These are phyloP conservation scores for Beaufortia kweichowensis DNA, from an alignment of 2,113 vertebrate species.

Conservation along the genomic window DNA sequence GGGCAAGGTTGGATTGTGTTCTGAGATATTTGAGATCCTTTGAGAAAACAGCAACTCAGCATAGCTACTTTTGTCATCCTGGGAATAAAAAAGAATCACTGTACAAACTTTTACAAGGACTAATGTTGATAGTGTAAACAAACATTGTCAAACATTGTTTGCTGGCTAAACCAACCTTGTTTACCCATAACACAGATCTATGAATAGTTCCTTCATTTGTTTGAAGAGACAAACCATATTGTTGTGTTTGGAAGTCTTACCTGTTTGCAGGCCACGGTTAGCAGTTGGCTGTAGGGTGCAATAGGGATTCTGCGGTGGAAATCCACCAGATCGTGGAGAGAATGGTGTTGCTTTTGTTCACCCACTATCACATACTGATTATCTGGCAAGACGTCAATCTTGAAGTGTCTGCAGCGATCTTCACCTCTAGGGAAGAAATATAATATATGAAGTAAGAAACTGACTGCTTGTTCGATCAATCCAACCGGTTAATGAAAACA, in stretches of 20 bases:
- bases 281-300: constrained; percentile 66
- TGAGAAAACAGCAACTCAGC: constrained; percentile 60
- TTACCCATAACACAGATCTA: too few species aligned
- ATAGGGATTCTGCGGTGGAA: constrained; percentile 72
- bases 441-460: not conserved
- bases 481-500: too few species aligned
- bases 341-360: constrained; percentile 62
- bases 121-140: not conserved
- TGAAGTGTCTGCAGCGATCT: constrained; percentile 78
- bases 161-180: too few species aligned
- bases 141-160: not conserved
- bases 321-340: constrained; percentile 75
- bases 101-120: not conserved
- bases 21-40: constrained; percentile 24
- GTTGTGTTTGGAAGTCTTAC: constrained; percentile 55
- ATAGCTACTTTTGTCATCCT: constrained; percentile 60
- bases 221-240: not conserved
- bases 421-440: constrained; percentile 56
- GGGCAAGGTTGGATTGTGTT: not conserved
- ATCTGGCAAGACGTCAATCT: constrained; percentile 71
- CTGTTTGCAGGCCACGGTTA: constrained; percentile 76
- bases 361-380: constrained; percentile 72
- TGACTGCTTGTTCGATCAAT: too few species aligned
- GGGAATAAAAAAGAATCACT: not conserved
- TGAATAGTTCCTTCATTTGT: too few species aligned